Conservation (phyloP, 1,140 invertebrate species). For the Drosophila fuyamai region DNA sequence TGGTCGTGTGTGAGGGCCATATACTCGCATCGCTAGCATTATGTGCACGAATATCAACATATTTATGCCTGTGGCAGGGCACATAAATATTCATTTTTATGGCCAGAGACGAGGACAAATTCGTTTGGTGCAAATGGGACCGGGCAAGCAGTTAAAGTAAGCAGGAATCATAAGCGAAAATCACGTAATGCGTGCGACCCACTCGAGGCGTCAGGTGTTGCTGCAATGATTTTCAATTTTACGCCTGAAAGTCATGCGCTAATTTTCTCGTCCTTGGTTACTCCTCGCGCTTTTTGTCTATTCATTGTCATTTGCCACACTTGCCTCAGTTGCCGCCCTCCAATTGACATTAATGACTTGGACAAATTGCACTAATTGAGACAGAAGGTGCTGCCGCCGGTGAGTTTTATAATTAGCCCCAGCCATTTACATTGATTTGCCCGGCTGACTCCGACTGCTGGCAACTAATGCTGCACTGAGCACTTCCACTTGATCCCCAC, state of each 20-base stretch:
- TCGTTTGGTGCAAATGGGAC: constrained; percentile 26
- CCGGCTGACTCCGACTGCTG: not conserved
- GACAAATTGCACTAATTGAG: constrained; percentile 73
- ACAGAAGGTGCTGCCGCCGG: constrained; percentile 49
- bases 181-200: constrained; percentile 67
- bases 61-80: constrained; percentile 66
- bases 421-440: constrained; percentile 43
- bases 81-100: constrained; percentile 82
- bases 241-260: constrained; percentile 80
- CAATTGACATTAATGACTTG: constrained; percentile 79
- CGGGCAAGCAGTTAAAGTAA: constrained; percentile 80
- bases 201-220: constrained; percentile 70
- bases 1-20: constrained; percentile 26
- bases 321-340: constrained; percentile 22
- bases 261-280: constrained; percentile 59
- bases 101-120: constrained; percentile 60
- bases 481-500: constrained; percentile 24
- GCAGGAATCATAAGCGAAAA: constrained; percentile 81
- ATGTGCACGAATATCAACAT: constrained; percentile 60
- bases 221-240: constrained; percentile 83
- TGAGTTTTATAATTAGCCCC: constrained; percentile 69
- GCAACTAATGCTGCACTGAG: constrained; percentile 1
- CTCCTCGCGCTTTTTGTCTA: constrained; percentile 56
- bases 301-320: constrained; percentile 79
- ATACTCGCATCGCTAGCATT: constrained; percentile 55